phyloP scores from a whole-genome alignment of 2,888 invertebrate genomes.

The Zaprionus obscuricornis region DNA sequence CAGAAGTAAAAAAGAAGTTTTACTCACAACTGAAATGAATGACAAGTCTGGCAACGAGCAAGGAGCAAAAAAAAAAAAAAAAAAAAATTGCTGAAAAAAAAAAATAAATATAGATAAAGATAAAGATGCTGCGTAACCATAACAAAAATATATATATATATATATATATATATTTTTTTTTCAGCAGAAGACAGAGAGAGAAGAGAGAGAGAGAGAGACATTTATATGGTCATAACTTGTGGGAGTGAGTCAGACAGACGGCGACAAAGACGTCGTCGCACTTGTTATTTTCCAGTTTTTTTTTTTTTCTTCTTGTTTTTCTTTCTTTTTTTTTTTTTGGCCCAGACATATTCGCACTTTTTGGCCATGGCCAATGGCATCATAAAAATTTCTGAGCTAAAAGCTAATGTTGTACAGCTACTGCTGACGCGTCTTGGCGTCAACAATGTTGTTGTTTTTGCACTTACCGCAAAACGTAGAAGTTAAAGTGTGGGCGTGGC shows the following conservation, averaged over 20 bases:
- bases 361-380: conserved; percentile 76
- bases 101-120: neutral
- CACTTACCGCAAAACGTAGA: too few species aligned
- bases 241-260: conserved; percentile 62
- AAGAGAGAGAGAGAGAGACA: neutral
- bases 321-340: conserved; percentile 29
- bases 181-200: conserved; percentile 9
- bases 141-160: conserved; percentile 74
- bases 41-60: conserved; percentile 25
- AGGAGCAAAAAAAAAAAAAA: neutral
- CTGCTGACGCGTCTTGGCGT: conserved; percentile 18
- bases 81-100: conserved; percentile 1
- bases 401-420: conserved; percentile 24
- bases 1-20: neutral
- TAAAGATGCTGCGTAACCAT: conserved; percentile 62
- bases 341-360: conserved; percentile 63
- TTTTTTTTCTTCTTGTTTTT: neutral
- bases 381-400: conserved; percentile 62
- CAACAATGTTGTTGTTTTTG: conserved; percentile 26
- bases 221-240: conserved; percentile 6
- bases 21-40: conserved; percentile 11
- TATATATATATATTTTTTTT: too few species aligned
- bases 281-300: neutral
- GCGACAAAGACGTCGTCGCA: conserved; percentile 61
- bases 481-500: too few species aligned